Evolutionary conservation across 37 sponge, comb jelly and placozoan species (phyloP).

Genomic region (Crambe crambe): DNA sequence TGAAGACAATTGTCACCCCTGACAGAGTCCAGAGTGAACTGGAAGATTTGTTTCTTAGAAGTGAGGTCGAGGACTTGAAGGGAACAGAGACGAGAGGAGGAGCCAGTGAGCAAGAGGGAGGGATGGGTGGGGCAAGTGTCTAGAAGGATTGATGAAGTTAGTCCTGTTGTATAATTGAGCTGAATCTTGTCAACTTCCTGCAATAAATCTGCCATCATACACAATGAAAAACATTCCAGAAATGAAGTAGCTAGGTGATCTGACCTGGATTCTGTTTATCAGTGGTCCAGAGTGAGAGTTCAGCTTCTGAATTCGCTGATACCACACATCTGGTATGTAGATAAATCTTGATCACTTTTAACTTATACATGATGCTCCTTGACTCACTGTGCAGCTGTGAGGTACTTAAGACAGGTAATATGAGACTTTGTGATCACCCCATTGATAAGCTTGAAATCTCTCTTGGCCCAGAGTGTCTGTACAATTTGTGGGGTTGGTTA

Average conservation of each 20-base stretch:
- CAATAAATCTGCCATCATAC: neutral
- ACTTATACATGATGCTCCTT: neutral
- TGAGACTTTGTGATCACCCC: conserved; percentile 36
- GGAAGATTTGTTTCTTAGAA: conserved; percentile 13
- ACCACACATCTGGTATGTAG: neutral
- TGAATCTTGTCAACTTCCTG: neutral
- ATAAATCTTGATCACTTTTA: neutral
- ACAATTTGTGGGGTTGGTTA: neutral
- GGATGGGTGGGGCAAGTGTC: conserved; percentile 19
- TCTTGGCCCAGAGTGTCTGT: conserved; percentile 46
- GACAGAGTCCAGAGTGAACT: neutral
- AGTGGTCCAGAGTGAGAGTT: neutral
- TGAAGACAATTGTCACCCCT: conserved; percentile 9
- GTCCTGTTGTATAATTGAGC: neutral
- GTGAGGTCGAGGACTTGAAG: conserved; percentile 18
- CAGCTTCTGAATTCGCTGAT: neutral
- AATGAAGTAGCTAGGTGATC: neutral
- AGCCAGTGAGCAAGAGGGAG: conserved; percentile 15
- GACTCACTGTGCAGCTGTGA: conserved; percentile 14
- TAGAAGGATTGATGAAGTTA: neutral
- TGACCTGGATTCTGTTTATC: neutral
- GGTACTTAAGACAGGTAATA: conserved; percentile 16
- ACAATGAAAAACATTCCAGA: neutral
- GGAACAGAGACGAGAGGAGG: neutral
- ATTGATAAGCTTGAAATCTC: conserved; percentile 51